These are phyloP conservation scores for Podilymbus podiceps DNA, from an alignment of 2,113 vertebrate genomes.

Conservation along the genomic window DNA sequence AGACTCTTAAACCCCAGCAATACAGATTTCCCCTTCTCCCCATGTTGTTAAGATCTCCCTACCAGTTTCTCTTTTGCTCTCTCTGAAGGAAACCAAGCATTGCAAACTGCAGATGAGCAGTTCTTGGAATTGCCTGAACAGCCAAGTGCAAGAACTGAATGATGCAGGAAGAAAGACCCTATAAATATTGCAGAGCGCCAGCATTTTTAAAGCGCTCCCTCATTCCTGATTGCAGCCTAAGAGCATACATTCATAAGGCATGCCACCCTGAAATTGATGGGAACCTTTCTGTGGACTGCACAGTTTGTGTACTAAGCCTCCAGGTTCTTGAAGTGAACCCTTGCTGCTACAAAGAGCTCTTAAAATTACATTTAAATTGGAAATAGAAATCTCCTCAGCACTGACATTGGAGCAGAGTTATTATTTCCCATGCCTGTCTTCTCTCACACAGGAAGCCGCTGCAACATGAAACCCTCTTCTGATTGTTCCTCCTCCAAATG, in stretches of 20 bases:
- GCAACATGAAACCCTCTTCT: constrained; percentile 51
- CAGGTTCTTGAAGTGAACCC: constrained; percentile 22
- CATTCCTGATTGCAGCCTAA: background rate
- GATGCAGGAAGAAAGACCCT: background rate
- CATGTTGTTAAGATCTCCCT: background rate
- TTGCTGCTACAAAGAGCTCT: constrained; percentile 5
- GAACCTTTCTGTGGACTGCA: constrained; percentile 23
- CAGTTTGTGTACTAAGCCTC: constrained; percentile 31
- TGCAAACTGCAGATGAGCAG: background rate
- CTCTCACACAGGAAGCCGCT: constrained; percentile 15
- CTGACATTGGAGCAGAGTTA: constrained; percentile 18
- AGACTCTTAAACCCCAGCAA: background rate
- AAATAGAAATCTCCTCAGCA: constrained; percentile 48
- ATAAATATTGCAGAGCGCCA: constrained; percentile 32
- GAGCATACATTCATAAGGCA: background rate
- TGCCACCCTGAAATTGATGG: background rate
- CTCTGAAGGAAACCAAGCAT: background rate
- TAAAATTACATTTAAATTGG: constrained; percentile 68
- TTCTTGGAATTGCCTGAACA: background rate
- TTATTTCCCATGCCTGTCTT: constrained; percentile 44
- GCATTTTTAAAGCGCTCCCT: constrained; percentile 23
- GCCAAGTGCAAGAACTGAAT: constrained; percentile 5
- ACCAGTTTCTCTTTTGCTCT: background rate
- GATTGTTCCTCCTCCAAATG: constrained; percentile 44
- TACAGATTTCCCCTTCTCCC: background rate